Percentiles rank a stretch among this genome's conserved stretches.
phyloP scores from a whole-genome alignment of 2,113 vertebrate genomes.

The Gambusia holbrooki region DNA sequence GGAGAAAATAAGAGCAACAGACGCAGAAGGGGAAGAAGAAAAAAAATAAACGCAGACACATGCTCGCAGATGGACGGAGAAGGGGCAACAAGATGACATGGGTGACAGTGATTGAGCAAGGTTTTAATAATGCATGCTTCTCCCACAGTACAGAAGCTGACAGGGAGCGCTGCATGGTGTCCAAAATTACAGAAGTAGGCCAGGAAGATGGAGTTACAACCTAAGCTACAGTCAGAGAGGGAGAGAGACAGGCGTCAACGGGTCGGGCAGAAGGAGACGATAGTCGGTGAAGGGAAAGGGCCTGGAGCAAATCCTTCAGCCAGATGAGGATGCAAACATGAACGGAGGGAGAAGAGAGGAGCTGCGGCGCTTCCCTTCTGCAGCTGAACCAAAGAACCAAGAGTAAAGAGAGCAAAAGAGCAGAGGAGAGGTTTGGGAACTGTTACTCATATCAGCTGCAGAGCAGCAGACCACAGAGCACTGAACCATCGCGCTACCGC shows the following conservation, averaged over 20 bases:
- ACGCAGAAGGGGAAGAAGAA: constrained; percentile 7
- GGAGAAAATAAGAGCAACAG: constrained; percentile 20
- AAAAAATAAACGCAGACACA: constrained; percentile 15
- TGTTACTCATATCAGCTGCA: constrained; percentile 52
- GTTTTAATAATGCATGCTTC: constrained; percentile 61
- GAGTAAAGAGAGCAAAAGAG: constrained; percentile 12
- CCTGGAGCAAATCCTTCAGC: background rate
- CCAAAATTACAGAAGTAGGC: constrained; percentile 71
- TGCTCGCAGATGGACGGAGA: constrained; percentile 19
- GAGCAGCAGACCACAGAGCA: constrained; percentile 51
- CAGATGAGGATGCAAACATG: constrained; percentile 21
- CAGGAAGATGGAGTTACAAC: constrained; percentile 43
- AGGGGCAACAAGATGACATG: constrained; percentile 35
- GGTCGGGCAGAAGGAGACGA: constrained; percentile 24
- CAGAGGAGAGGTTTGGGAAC: constrained; percentile 12
- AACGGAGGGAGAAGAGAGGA: constrained; percentile 6
- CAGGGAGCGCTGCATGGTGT: constrained; percentile 39
- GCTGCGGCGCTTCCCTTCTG: constrained; percentile 20
- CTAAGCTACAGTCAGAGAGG: constrained; percentile 36
- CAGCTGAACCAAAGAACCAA: constrained; percentile 19
- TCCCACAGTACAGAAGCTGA: constrained; percentile 32
- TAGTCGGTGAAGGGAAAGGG: constrained; percentile 4
- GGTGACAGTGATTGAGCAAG: constrained; percentile 28
- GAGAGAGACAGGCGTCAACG: constrained; percentile 27
- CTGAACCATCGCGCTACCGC: constrained; percentile 33